Base-by-base conservation (phyloP, 2,888 invertebrate species). In the Agrypnus murinus region DNA sequence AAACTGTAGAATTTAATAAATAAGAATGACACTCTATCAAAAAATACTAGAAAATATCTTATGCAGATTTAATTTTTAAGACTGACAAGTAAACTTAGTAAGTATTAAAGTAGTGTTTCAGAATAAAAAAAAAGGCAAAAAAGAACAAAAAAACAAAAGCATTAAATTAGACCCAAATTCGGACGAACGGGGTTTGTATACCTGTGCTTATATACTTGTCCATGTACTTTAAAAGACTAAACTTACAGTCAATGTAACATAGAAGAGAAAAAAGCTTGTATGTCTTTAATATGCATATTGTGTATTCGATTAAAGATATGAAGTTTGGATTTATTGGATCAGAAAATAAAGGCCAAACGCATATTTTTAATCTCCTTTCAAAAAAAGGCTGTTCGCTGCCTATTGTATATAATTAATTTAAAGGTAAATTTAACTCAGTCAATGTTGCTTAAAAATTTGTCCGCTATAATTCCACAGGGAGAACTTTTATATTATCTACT, bases 21-120 rank as follows among this genome's bases (percentile, higher is more conserved):
- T n/a, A n/a, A n/a, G n/a, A n/a, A n/a, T n/a, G 65, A 25, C 25
- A 48, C 46, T 68, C 53, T 53, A 31, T 59, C 32, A 25, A n/a
- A 31, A 12, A 43, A 1, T 12, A 31, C 32, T 65, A 45, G 45
- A 45, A 34, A 38, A 25, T 48, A 66, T 60, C 66, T 71, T 63
- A 74, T 65, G 60, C 67, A 66, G 70, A 69, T 73, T 75, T 73
- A 73, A 65, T 68, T 71, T 76, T 73, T 70, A 76, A 76, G 76
- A 76, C 76, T 76, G 76, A 76, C 48, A 68, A 69, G 64, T 75
- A 76, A 73, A 72, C 70, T 72, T 76, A 76, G 74, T 74, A 72
- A 76, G 74, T 74, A 72, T 69, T 74, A 69, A 25, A 69, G 55
- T 65, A 50, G 53, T 59, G 67, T 63, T 71, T 62, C 19, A 62